Base-by-base conservation (phyloP, 2,888 invertebrate genomes). In the Epicampocera succincta region DNA sequence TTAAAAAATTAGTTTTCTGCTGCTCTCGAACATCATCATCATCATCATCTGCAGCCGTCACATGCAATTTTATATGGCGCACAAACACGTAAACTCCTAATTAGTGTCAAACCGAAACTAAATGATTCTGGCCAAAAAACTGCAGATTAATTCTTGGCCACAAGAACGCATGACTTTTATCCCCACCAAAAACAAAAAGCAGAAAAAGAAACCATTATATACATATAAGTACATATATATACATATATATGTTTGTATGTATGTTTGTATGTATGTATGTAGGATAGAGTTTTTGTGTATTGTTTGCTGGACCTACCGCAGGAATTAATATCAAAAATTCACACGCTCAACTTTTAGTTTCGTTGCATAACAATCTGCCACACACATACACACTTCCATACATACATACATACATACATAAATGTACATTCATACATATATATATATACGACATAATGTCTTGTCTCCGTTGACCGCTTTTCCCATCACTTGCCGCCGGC, bases 21-120 rank as follows among this genome's bases (percentile, higher is more conserved):
- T 40, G 60, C 61, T 66, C 61, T 63, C 33, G 6, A 54, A 58
- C 74, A 54, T 69, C 69, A 63, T 71, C 38, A 60, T 58, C 44
- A 54, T 52, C 74, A 54, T 69, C 69, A 63, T 71, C 38, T 66
- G 66, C 44, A 25, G 77, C 66, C 74, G 80, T 60, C 80, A 77
- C 84, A 84, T 82, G 71, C 79, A 80, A 80, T 74, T 61, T 50
- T 72, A 79, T 78, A 84, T 81, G 69, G 69, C 76, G 63, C 54
- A 71, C 72, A 79, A 80, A 72, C 84, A 84, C 85, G 84, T 85
- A 83, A 85, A 83, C 85, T 84, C 54, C 83, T 80, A 85, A 85
- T 85, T 85, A 85, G 85, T 76, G 79, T 69, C 79, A 72, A 56
- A 72, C 65, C 50, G 0, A 65, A 73, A 44, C 50, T 33, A 65